A percentile compares a stretch with the other conserved stretches of the same genome.
These are phyloP conservation scores for Channallabes apus DNA, from an alignment of 2,797 vertebrate genomes.

Conservation along the genomic window DNA sequence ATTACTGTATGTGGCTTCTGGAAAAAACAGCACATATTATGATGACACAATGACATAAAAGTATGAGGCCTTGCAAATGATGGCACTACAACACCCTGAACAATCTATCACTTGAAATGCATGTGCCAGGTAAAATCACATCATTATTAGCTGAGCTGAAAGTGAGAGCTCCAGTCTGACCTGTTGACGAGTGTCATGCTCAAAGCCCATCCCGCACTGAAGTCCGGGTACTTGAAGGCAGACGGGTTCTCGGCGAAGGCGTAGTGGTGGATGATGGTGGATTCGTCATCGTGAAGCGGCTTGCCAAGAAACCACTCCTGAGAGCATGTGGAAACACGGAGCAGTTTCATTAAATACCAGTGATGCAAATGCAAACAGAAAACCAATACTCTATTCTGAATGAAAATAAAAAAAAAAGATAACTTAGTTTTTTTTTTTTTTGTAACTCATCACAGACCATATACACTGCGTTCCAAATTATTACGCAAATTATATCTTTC, in stretches of 20 bases:
- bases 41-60: too few relatives aligned
- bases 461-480: too few relatives aligned
- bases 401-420: not conserved
- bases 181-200: conserved; percentile 88
- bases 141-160: not conserved
- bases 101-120: not conserved
- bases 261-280: conserved; percentile 98
- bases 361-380: not conserved
- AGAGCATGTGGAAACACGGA: conserved; percentile 35
- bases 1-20: too few relatives aligned
- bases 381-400: not conserved
- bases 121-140: not conserved
- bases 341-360: not conserved
- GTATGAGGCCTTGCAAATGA: not conserved
- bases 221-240: conserved; percentile 92
- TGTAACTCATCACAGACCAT: too few relatives aligned
- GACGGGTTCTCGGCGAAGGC: conserved; percentile 95
- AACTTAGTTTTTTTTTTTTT: too few relatives aligned
- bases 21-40: too few relatives aligned
- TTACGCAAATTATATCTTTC: too few relatives aligned
- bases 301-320: conserved; percentile 97
- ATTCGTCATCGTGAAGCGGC: conserved; percentile 88
- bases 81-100: not conserved
- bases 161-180: conserved; percentile 68
- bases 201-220: conserved; percentile 91